Evolutionary conservation across 1,140 invertebrate genomes (phyloP).

Genomic region (Rhopalosiphum padi): DNA sequence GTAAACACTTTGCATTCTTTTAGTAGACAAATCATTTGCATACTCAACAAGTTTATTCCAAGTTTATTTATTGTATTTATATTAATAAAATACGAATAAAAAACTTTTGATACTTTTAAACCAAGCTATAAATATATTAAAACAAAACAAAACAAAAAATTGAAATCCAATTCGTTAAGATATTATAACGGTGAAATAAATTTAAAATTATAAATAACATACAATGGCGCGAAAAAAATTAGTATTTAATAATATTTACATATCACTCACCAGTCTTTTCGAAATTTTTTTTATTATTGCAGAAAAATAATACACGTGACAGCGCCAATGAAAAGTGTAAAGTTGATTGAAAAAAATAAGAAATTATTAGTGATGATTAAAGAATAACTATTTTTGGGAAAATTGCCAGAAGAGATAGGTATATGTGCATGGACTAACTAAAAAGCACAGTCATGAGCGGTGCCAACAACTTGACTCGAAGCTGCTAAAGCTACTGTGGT

Average conservation of each 20-base stretch:
- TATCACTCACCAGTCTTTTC: conserved; percentile 31
- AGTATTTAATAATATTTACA: conserved; percentile 26
- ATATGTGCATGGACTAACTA: conserved; percentile 49
- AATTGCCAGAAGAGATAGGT: conserved; percentile 27
- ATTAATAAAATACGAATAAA: background rate
- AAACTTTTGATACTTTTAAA: background rate
- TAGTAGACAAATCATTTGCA: background rate
- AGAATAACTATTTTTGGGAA: conserved; percentile 32
- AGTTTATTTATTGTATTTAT: background rate
- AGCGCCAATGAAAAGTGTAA: background rate
- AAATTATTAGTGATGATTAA: background rate
- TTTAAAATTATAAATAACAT: background rate
- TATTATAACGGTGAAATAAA: too few species aligned
- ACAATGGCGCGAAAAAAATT: conserved; percentile 29
- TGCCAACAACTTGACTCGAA: conserved; percentile 45
- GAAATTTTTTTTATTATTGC: background rate
- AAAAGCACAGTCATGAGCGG: conserved; percentile 43
- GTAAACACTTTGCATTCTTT: background rate
- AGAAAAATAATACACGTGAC: background rate
- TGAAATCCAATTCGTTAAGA: background rate
- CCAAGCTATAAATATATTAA: background rate
- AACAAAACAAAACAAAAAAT: background rate
- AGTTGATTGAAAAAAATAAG: background rate
- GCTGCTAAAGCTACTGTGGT: conserved; percentile 56
- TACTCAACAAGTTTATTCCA: background rate